A percentile compares a stretch with the other conserved stretches of the same genome.
These are phyloP conservation scores for Hippocampus abdominalis DNA, from an alignment of 2,113 vertebrate genomes.

Conservation along the genomic window DNA sequence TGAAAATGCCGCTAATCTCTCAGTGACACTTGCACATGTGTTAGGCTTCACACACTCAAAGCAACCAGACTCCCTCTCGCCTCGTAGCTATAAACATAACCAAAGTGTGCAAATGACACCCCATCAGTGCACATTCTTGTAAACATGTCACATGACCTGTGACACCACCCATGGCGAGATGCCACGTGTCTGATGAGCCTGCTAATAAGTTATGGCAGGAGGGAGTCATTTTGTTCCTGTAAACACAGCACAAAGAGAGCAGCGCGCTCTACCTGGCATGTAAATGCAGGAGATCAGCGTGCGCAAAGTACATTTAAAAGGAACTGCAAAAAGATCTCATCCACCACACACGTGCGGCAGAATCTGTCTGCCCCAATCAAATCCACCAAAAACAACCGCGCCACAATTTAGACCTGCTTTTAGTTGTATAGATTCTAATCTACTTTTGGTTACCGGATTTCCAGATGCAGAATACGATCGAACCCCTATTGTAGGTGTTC, in stretches of 20 bases:
- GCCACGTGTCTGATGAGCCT: constrained; percentile 10
- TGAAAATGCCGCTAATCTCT: constrained; percentile 57
- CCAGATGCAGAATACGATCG: too few relatives aligned
- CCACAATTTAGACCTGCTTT: too few relatives aligned
- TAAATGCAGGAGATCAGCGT: too few relatives aligned
- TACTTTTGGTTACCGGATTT: too few relatives aligned
- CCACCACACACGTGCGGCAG: too few relatives aligned
- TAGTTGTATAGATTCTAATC: too few relatives aligned
- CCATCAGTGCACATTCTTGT: constrained; percentile 5
- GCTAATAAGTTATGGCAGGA: constrained; percentile 8
- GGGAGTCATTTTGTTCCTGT: not conserved
- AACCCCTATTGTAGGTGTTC: too few relatives aligned
- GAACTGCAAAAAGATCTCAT: too few relatives aligned
- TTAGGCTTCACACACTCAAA: constrained; percentile 13
- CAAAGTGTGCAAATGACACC: constrained; percentile 24
- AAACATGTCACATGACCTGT: constrained; percentile 35
- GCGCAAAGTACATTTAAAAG: too few relatives aligned
- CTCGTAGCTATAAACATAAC: constrained; percentile 16
- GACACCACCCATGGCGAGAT: constrained; percentile 2
- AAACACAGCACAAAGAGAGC: not conserved
- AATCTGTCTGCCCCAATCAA: too few relatives aligned
- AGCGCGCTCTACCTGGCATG: too few relatives aligned
- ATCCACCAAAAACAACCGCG: too few relatives aligned
- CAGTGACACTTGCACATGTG: constrained; percentile 43
- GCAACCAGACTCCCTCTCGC: constrained; percentile 3